A percentile compares a stretch with the other conserved stretches of the same genome.
Conservation (phyloP, 2,888 invertebrate species). For the Psylliodes chrysocephalus region DNA sequence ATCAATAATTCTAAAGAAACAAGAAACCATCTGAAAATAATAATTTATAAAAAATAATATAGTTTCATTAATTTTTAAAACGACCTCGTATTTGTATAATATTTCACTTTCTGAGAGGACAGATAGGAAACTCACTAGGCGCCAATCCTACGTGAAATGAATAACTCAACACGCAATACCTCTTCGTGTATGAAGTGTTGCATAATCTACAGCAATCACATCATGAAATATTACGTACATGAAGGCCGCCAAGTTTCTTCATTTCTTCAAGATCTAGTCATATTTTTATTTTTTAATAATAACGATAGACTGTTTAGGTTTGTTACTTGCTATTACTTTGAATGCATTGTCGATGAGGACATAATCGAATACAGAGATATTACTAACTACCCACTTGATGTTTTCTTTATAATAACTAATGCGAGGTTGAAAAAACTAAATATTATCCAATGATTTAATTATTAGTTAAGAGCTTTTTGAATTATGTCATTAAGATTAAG, state of each 20-base stretch:
- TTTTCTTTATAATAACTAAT: background rate
- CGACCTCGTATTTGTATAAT: no score
- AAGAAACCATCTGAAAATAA: no score
- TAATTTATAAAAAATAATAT: no score
- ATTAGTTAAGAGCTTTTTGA: background rate
- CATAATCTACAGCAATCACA: background rate
- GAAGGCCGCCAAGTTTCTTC: background rate
- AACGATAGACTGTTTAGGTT: background rate
- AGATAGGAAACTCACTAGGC: no score
- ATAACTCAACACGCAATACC: background rate
- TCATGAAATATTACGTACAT: no score
- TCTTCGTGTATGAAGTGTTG: background rate
- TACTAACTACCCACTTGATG: background rate
- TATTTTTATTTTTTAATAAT: background rate
- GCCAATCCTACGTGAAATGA: no score
- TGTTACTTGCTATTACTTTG: background rate
- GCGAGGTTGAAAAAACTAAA: background rate
- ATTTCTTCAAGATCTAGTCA: background rate
- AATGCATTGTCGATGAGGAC: background rate
- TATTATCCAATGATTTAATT: background rate
- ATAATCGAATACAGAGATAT: background rate
- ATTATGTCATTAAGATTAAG: background rate
- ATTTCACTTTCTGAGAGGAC: no score
- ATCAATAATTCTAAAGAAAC: no score
- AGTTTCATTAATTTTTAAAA: no score